Evolutionary conservation across 2,888 invertebrate genomes (phyloP), one percentile per base, ranked within the genome.

Genomic region (Diarsia rubi): DNA sequence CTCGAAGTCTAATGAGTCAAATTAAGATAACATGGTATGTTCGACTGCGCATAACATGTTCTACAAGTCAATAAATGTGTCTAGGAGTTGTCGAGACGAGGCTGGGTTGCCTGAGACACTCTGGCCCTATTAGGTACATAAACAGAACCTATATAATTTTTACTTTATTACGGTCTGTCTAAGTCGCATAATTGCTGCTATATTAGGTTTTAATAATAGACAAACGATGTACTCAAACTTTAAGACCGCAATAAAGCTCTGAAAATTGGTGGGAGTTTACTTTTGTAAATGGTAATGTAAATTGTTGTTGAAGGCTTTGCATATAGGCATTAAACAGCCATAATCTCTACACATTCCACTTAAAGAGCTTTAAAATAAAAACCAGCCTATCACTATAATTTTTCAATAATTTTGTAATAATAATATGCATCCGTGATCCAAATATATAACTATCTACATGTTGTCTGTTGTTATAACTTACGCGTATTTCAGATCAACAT

Each of bases 11-110:
- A 95, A 95, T 95, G 94, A 95, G 94, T 89, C 92, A 90, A 93
- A 95, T 95, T 94, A 94, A 94, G 95, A 94, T 94, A 94, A 93
- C 92, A 89, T 86, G 88, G 86, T 90, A 86, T 89, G 89, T 91
- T 88, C 87, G 81, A 90, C 85, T 90, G 86, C 83, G 82, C 87
- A 88, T 88, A 93, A 93, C 94, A 92, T 88, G 94, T 91, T 92
- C 86, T 91, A 92, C 93, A 88, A 91, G 92, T 90, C 92, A 92
- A 90, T 93, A 91, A 92, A 92, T 90, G 92, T 89, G 92, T 93
- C 93, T 92, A 92, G 92, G 90, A 88, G 90, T 88, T 84, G 92
- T 91, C 92, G 89, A 93, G 93, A 92, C 93, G 79, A 86, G 88
- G 86, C 88, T 88, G 84, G 83, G 88, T 79, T 82, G 79, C 73